Evolutionary conservation across 1,140 invertebrate species (phyloP).

Genomic region (Hypothenemus hampei): DNA sequence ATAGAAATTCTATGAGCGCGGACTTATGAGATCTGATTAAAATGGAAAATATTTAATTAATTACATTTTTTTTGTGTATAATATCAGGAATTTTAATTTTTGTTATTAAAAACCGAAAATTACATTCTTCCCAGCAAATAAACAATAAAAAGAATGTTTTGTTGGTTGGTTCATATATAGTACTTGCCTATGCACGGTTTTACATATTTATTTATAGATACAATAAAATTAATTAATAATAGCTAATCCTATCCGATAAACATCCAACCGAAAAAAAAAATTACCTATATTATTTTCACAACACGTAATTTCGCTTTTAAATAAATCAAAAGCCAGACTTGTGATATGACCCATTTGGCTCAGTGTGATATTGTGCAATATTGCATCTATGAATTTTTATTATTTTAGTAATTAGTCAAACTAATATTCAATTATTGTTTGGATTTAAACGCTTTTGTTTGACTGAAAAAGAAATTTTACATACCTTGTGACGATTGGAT

Average conservation of each 20-base stretch:
- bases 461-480: background rate
- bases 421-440: background rate
- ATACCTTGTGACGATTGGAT: background rate
- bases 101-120: no score
- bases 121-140: no score
- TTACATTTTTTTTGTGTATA: no score
- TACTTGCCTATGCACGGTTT: conserved; percentile 9
- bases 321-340: conserved; percentile 6
- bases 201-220: conserved; percentile 18
- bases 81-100: no score
- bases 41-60: no score
- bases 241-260: conserved; percentile 2
- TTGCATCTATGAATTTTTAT: conserved; percentile 9
- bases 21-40: no score
- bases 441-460: background rate
- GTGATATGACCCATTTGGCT: background rate
- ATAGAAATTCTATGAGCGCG: no score
- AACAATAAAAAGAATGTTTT: conserved; percentile 5
- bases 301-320: conserved; percentile 2
- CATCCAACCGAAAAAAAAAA: conserved; percentile 3
- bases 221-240: conserved; percentile 21
- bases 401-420: conserved; percentile 14
- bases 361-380: background rate
- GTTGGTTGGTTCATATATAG: background rate
- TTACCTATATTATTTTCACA: no score